phyloP scores from a whole-genome alignment of 2,888 invertebrate genomes.

The Troides helena region DNA sequence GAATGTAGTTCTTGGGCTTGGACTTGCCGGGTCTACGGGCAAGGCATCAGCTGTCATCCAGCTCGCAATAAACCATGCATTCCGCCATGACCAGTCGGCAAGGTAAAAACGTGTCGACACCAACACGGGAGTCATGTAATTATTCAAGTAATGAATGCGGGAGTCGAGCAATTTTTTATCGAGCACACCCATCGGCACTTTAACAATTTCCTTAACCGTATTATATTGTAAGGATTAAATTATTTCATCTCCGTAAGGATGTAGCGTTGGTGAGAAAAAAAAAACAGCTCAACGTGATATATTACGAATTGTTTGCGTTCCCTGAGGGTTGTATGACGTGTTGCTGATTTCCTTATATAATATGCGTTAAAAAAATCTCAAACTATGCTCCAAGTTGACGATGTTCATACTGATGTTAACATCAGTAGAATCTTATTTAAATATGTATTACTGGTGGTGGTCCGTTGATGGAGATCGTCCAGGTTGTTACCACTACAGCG shows the following conservation, averaged over 20 bases:
- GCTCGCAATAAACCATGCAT: constrained; percentile 29
- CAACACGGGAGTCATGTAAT: constrained; percentile 48
- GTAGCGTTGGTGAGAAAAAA: neutral
- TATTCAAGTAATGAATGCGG: constrained; percentile 57
- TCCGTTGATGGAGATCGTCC: too few relatives aligned
- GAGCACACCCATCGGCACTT: constrained; percentile 45
- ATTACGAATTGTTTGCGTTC: constrained; percentile 16
- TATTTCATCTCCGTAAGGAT: constrained; percentile 43
- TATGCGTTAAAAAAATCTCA: neutral
- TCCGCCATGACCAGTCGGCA: constrained; percentile 29
- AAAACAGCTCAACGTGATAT: constrained; percentile 4
- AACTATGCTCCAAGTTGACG: neutral
- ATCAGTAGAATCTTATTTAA: too few relatives aligned
- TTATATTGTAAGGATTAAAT: constrained; percentile 48
- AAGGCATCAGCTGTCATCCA: constrained; percentile 35
- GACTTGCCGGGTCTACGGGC: constrained; percentile 16
- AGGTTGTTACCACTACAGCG: too few relatives aligned
- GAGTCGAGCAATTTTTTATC: constrained; percentile 45
- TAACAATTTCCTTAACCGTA: constrained; percentile 58
- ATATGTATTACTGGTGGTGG: too few relatives aligned
- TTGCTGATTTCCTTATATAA: neutral
- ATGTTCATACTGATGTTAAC: neutral
- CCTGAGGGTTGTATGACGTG: neutral
- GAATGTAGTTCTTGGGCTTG: too few relatives aligned
- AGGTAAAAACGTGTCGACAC: constrained; percentile 51